Conservation (phyloP, 2,888 invertebrate species). For the Zele albiditarsus region DNA sequence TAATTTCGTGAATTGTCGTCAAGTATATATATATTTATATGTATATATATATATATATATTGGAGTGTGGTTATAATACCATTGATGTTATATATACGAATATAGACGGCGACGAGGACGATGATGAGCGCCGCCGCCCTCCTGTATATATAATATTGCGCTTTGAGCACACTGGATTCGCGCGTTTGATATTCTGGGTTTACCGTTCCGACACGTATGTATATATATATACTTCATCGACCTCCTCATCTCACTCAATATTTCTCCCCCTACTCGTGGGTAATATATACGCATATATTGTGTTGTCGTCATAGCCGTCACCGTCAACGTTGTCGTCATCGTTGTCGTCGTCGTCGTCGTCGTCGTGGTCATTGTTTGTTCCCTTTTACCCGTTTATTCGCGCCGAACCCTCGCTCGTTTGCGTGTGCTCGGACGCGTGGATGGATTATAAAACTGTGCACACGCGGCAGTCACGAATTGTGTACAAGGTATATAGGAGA, state of each 20-base stretch:
- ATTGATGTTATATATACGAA: constrained; percentile 12
- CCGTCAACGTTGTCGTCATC: constrained; percentile 29
- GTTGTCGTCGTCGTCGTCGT: constrained; percentile 23
- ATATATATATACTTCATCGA: background rate
- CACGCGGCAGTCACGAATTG: constrained; percentile 46
- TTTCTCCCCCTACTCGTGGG: constrained; percentile 13
- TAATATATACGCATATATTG: constrained; percentile 10
- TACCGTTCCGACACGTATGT: constrained; percentile 25
- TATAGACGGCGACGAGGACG: background rate
- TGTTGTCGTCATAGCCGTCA: constrained; percentile 32
- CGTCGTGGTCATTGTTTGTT: background rate
- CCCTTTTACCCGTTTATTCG: constrained; percentile 26
- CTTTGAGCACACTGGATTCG: constrained; percentile 21
- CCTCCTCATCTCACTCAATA: constrained; percentile 14
- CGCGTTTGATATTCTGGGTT: constrained; percentile 34
- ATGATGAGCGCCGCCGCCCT: constrained; percentile 5
- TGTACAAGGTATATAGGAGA: constrained; percentile 20
- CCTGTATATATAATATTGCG: constrained; percentile 19
- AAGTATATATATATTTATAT: constrained; percentile 4
- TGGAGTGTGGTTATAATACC: background rate
- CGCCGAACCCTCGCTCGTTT: constrained; percentile 42
- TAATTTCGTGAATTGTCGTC: constrained; percentile 18
- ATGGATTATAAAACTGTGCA: constrained; percentile 57
- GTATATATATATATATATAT: constrained; percentile 9
- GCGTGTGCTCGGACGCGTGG: constrained; percentile 53